Evolutionary conservation across 2,797 vertebrate species (phyloP), one percentile per base, ranked within the genome.

Genomic region (Microtus agrestis): DNA sequence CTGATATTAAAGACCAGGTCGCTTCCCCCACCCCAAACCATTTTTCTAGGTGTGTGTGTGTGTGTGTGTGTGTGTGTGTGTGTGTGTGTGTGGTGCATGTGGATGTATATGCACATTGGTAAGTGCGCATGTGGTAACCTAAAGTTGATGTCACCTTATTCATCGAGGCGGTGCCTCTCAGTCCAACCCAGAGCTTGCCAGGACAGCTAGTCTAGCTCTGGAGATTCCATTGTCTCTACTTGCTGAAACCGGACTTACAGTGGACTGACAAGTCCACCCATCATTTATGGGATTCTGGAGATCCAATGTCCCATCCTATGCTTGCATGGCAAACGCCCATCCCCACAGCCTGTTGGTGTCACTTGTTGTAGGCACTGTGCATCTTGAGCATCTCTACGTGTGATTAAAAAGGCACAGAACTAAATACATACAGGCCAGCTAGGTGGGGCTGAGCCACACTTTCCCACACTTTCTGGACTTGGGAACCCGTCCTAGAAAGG

Each of bases 371-470:
- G 27, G 43, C 13, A 40, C 67, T 14, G 25, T 23, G 46, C 34
- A 48, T 65, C 19, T 13, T 34, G 61, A 84, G 59, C 48, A 21
- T 67, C 82, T 85, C 67, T 21, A 67, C 82, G 5, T 12, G 19
- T 67, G 61, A 48, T 67, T 56, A 25, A n/a, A 12, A 67, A 65
- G 81, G 61, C 82, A n/a, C 29, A 85, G 43, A 67, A 34, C 63
- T 65, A 23, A 48, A 65, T 19, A 31, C 40, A 54, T 12, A 21
- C 29, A 54, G 54, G 14, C 37, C 67, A 54, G 51, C 11, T 0
- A 37, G 11, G 3, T 0, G 1, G 10, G 25, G 37, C 40, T 10
- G 2, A 21, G 6, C 9, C 12, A 12, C 27, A 21, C 0, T 7
- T 5, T 25, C 37, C 15, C 31, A 5, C 6, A 6, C 11, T 51